A percentile compares a stretch with the other conserved stretches of the same genome.
phyloP scores from a whole-genome alignment of 2,113 vertebrate genomes.

The Sinocyclocheilus maitianheensis region DNA sequence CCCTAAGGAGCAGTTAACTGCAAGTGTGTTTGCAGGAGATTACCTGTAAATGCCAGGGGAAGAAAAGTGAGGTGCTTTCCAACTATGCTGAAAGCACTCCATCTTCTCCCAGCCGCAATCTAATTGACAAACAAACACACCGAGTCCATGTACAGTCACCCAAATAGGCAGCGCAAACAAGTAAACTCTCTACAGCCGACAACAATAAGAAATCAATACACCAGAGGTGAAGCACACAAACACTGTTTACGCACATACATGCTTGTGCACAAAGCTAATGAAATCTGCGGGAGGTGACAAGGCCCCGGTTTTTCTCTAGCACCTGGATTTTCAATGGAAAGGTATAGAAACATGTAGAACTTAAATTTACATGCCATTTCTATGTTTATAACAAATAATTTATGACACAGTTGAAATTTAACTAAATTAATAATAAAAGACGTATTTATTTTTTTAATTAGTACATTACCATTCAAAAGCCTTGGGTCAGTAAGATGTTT shows the following conservation, averaged over 20 bases:
- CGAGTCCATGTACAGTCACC: slow-evolving; percentile 7
- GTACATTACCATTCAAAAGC: not conserved
- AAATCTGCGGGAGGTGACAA: not conserved
- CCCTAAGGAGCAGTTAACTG: slow-evolving; percentile 44
- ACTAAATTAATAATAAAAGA: not conserved
- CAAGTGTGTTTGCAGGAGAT: slow-evolving; percentile 45
- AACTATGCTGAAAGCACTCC: slow-evolving; percentile 8
- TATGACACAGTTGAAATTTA: not conserved
- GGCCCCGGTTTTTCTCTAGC: not conserved
- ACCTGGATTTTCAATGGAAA: not conserved
- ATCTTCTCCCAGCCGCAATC: not conserved
- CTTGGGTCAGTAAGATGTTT: not conserved
- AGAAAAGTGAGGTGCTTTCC: slow-evolving; percentile 46
- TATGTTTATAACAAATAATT: not conserved
- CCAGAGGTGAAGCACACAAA: slow-evolving; percentile 36
- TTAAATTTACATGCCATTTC: not conserved
- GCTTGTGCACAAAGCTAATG: slow-evolving; percentile 8
- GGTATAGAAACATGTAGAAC: not conserved
- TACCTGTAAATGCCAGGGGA: slow-evolving; percentile 51
- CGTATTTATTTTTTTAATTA: not conserved
- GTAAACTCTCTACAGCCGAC: slow-evolving; percentile 12
- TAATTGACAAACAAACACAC: slow-evolving; percentile 34
- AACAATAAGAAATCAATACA: slow-evolving; percentile 31
- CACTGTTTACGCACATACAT: not conserved
- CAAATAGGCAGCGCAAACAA: slow-evolving; percentile 17